Evolutionary conservation across 2,888 invertebrate species (phyloP), one percentile per base, ranked within the genome.

Genomic region (Melanostoma mellinum): DNA sequence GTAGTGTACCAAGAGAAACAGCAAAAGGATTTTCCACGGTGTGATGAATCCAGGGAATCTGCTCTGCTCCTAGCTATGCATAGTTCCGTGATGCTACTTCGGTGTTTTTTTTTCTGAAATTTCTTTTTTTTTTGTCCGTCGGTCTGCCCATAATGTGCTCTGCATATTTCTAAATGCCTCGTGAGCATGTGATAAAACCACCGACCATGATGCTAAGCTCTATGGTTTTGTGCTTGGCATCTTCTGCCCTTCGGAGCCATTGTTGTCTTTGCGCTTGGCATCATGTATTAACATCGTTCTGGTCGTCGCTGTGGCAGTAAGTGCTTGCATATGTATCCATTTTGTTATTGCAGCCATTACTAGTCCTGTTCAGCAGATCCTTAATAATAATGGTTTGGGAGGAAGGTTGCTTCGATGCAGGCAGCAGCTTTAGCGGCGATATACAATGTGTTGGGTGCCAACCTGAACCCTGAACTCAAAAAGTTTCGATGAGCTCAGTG

Each of bases 181-280:
- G 84, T 84, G 84, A 84, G 84, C 84, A 84, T 84, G 84, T 79
- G 79, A 84, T 84, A 84, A 84, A 84, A 84, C 79, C 79, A 84
- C 84, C 67, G 71, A 84, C 79, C 84, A 75, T 84, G 84, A 74
- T 79, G 55, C 71, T 84, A 75, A 79, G 74, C 84, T 79, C 48
- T 71, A 20, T 20, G 69, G 44, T 60, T 61, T 58, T 44, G 52
- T 63, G 56, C 35, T 32, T 72, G 60, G 35, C 63, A 50, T 50
- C 40, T 46, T 58, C 53, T 38, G 30, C 61, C 67, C 44, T 38
- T 61, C 56, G 65, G 58, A 65, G 55, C 63, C 72, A 77, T 72
- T 76, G 81, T 81, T 74, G 79, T 84, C 68, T 73, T 56, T 74
- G 52, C 56, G 65, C 67, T 69, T 55, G 60, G 79, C 71, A 42